Evolutionary conservation across 2,797 vertebrate species (phyloP).

Genomic region (Helostoma temminkii): DNA sequence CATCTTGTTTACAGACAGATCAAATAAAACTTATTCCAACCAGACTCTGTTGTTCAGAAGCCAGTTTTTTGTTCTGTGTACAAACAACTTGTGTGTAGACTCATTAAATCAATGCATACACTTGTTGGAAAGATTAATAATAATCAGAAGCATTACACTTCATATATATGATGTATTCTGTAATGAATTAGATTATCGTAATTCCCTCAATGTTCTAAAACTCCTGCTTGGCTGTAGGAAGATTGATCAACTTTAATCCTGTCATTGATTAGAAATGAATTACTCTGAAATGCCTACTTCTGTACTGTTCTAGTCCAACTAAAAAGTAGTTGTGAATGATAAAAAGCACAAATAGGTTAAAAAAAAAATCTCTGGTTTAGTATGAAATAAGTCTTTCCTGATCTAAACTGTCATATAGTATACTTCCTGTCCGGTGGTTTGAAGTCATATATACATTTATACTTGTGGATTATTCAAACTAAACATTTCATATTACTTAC

Average conservation of each 20-base stretch:
- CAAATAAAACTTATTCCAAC: constrained; percentile 99
- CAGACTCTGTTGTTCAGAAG: constrained; percentile 80
- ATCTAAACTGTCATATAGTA: no score
- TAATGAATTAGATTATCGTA: no score
- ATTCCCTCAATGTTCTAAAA: no score
- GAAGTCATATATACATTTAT: no score
- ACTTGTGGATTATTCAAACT: no score
- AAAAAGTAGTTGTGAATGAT: neutral
- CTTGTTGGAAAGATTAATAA: no score
- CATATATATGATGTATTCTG: no score
- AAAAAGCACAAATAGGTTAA: neutral
- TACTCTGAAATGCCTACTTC: neutral
- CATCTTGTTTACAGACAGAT: constrained; percentile 97
- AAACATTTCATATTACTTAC: no score
- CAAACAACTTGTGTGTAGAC: neutral
- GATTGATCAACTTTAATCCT: neutral
- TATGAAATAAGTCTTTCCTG: neutral
- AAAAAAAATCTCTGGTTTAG: neutral
- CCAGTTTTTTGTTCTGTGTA: constrained; percentile 53
- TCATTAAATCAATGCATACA: no score
- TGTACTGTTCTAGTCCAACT: neutral
- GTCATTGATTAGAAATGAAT: neutral
- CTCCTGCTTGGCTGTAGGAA: no score
- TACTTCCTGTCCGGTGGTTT: no score
- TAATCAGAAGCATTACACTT: neutral